Evolutionary conservation across 2,888 invertebrate genomes (phyloP), one percentile per base, ranked within the genome.

Genomic region (Ditylenchus weischeri): DNA sequence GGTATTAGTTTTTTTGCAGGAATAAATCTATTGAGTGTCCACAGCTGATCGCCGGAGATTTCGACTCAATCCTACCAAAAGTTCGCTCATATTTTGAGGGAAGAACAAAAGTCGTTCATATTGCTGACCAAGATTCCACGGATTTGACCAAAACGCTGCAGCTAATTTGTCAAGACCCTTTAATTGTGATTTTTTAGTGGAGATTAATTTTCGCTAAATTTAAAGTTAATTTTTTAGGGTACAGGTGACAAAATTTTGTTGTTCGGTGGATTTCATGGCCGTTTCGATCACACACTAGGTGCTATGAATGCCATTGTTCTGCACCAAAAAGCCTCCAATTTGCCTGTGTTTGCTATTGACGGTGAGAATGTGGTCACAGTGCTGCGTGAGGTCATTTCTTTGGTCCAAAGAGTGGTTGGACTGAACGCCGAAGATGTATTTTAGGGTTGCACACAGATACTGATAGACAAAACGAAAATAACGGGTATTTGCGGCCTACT

Each of bases 271-370:
- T 70, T 79, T 13, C 70, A 72, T 29, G 79, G 79, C 0, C 72
- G 80, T 13, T 79, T 80, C 69, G 80, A 80, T 64, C 80, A 80
- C 69, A 74, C 76, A 0, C 68, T 80, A 67, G 72, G 75, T 0
- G 73, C 77, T 2, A 35, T 80, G 23, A 76, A 78, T 35, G 71
- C 76, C 1, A 51, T 80, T 21, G 57, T 75, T 19, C 23, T 64
- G 13, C 67, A 67, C 29, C 23, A 23, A 54, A 57, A 68, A 43
- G 23, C 50, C 21, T 57, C 38, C 0, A 36, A 59, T 23, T 43
- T 61, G 38, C 72, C 68, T 36, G 35, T 75, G 23, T 68, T 65
- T 51, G 62, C 68, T 8, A 10, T 73, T 36, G 74, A 75, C 48
- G 68, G 58, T 11, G 64, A 66, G 21, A 75, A 75, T 65, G 58